phyloP scores from a whole-genome alignment of 64 coral and sea anemone species.

The Stylophora pistillata region DNA sequence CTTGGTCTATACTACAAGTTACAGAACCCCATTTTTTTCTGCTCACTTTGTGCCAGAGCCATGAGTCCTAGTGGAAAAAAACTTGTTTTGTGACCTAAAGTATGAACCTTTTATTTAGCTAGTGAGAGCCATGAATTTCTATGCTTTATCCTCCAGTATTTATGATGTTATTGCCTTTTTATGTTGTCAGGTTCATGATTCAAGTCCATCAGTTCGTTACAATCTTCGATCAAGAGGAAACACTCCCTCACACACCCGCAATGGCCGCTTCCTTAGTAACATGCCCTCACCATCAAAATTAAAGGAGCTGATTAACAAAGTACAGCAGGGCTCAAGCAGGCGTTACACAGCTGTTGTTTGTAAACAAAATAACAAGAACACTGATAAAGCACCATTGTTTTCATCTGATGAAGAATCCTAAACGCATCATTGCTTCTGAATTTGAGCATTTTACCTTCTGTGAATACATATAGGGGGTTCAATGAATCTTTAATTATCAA shows the following conservation, averaged over 20 bases:
- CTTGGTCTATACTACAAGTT: too few species aligned
- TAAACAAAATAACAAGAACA: conserved; percentile 25
- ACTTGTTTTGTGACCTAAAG: neutral
- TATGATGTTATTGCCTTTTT: neutral
- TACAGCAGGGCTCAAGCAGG: conserved; percentile 39
- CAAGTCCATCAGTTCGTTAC: conserved; percentile 61
- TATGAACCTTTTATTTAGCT: too few species aligned
- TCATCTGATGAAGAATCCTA: conserved; percentile 91
- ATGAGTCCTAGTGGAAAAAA: too few species aligned
- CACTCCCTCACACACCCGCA: conserved; percentile 35
- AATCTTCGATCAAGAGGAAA: conserved; percentile 71
- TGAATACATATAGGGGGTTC: neutral
- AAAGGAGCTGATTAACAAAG: conserved; percentile 57
- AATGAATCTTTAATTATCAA: neutral
- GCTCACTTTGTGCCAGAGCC: too few species aligned
- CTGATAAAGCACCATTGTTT: conserved; percentile 52
- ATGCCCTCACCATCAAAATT: conserved; percentile 82
- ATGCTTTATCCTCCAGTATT: neutral
- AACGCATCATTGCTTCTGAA: neutral
- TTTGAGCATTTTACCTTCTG: neutral
- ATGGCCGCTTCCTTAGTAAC: conserved; percentile 53
- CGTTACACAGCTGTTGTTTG: conserved; percentile 67
- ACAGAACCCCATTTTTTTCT: too few species aligned
- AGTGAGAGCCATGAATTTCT: too few species aligned
- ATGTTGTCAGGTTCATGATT: conserved; percentile 18